phyloP scores from a whole-genome alignment of 2,113 vertebrate species.

The Camelus bactrianus region DNA sequence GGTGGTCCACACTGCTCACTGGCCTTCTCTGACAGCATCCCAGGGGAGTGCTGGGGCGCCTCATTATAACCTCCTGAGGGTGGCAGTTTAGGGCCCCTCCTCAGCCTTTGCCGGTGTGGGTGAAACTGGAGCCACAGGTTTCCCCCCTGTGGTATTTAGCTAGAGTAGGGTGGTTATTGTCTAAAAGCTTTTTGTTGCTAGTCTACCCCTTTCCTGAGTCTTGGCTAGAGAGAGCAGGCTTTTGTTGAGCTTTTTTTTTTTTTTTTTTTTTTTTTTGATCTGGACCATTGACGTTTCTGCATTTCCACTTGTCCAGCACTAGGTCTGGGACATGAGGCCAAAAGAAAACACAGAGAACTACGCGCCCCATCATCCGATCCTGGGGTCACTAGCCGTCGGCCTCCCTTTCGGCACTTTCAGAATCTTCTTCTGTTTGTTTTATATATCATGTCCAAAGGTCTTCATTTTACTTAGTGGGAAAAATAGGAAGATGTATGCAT shows the following conservation, averaged over 20 bases:
- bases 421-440: not conserved
- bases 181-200: not conserved
- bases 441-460: not conserved
- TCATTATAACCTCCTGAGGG: not conserved
- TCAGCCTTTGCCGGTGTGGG: not conserved
- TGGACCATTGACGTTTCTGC: not conserved
- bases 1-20: not conserved
- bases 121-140: not conserved
- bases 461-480: not conserved
- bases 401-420: not conserved
- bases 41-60: not conserved
- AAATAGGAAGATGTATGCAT: not conserved
- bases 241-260: not conserved
- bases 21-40: not conserved
- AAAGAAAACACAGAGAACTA: not conserved
- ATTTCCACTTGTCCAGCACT: not conserved
- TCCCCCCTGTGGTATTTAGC: not conserved
- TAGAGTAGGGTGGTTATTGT: not conserved
- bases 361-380: not conserved
- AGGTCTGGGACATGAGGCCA: not conserved
- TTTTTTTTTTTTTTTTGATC: not conserved
- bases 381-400: not conserved
- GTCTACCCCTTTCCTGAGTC: not conserved
- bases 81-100: not conserved
- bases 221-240: not conserved